Base-by-base conservation (phyloP, 1,140 invertebrate genomes). In the Agrilus planipennis region DNA sequence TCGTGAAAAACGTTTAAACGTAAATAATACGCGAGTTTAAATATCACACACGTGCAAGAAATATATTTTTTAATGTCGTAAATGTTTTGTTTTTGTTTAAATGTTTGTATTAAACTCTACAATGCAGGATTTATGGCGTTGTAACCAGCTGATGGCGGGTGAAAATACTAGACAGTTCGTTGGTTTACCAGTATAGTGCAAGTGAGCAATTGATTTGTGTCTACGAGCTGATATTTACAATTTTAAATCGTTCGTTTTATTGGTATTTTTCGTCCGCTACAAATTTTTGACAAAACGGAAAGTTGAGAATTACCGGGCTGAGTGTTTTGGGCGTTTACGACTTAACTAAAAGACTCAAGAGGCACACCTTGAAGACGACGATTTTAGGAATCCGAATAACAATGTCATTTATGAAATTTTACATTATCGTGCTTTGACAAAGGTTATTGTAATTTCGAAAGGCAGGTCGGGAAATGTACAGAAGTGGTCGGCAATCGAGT, bases 111-210 rank as follows among this genome's bases (percentile, higher is more conserved):
- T 47, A 49, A 25, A 21, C 34, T 35, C 39, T 35, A 49, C 52
- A 48, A 43, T 42, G 49, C 53, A 47, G 44, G 44, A 57, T 58
- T 55, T 52, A 41, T 51, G 46, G 34, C 40, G 50, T 54, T 54
- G 49, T 55, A 55, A 59, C 58, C 59, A 63, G 61, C 61, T 63
- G 61, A 63, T 61, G 61, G 61, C 59, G 60, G 59, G 54, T 55
- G 55, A 55, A 57, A 53, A 51, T 55, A 49, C 50, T 49, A 53
- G 50, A 55, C 48, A 44, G 34, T 39, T 37, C 36, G 32, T 42
- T 37, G 19, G 36, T 39, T 43, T 43, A 28, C 37, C 42, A 36
- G 41, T 47, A 41, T 44, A 44, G 28, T 42, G 42, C 25, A 25
- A 25, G 29, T 14, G 27, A 21, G 19, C 21, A 36, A 15, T 20